phyloP scores from a whole-genome alignment of 2,113 vertebrate genomes.

The Cyanoderma ruficeps region DNA sequence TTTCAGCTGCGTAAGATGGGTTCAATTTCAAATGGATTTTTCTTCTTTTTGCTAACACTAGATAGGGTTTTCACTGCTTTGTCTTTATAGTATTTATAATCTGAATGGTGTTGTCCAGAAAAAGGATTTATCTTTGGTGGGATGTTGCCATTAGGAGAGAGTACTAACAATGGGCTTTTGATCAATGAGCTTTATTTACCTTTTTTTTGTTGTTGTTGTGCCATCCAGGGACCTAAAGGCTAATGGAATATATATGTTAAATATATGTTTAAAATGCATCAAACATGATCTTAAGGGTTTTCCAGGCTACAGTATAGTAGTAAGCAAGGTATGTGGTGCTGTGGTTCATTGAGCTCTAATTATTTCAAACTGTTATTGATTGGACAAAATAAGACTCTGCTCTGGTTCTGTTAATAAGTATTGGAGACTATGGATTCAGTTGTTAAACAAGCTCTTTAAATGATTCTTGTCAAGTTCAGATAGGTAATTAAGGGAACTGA shows the following conservation, averaged over 20 bases:
- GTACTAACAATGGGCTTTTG: background rate
- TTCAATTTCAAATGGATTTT: background rate
- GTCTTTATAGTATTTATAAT: background rate
- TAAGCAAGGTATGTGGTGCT: background rate
- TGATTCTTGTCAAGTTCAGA: background rate
- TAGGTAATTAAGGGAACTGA: background rate
- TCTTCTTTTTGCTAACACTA: background rate
- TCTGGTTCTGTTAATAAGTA: slow-evolving; percentile 45
- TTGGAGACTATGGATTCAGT: background rate
- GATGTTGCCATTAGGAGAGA: background rate
- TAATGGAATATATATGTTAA: background rate
- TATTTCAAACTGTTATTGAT: slow-evolving; percentile 48
- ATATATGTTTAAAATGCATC: background rate
- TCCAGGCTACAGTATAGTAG: background rate
- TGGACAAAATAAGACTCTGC: slow-evolving; percentile 5
- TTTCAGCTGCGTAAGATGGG: background rate
- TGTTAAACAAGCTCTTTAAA: slow-evolving; percentile 13
- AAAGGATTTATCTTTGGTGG: background rate
- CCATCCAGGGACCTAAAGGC: background rate
- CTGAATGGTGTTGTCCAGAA: background rate
- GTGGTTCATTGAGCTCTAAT: slow-evolving; percentile 38
- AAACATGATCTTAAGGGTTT: background rate
- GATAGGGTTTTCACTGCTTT: background rate
- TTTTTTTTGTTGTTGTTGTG: background rate
- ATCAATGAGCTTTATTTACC: background rate